Conservation (phyloP, 2,797 vertebrate genomes). For the Hafferia zeledoni region DNA sequence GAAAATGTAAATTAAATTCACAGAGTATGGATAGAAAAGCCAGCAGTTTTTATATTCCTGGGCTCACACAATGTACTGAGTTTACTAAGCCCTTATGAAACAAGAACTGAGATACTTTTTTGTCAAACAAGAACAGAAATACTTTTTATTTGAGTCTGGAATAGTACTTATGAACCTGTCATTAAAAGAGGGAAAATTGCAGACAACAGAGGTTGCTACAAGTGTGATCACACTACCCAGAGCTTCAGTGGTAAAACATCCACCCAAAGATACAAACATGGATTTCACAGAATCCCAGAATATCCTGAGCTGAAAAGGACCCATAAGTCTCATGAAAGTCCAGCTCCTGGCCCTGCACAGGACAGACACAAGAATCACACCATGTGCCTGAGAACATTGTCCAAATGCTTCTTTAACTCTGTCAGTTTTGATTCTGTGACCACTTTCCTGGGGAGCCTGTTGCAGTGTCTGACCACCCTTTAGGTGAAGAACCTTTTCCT, state of each 20-base stretch:
- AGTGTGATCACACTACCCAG: not conserved
- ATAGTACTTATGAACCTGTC: not conserved
- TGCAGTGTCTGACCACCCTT: not conserved
- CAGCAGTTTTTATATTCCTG: not conserved
- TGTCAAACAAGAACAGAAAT: not conserved
- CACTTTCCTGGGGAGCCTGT: not conserved
- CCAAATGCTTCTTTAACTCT: not conserved
- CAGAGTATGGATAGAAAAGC: not conserved
- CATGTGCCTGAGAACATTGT: too few species aligned
- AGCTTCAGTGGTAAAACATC: not conserved
- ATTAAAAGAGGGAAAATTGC: not conserved
- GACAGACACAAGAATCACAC: not conserved
- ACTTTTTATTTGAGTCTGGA: not conserved
- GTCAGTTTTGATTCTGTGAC: not conserved
- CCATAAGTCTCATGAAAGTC: not conserved
- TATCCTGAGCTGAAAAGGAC: not conserved
- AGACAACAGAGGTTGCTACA: not conserved
- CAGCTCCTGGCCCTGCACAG: not conserved
- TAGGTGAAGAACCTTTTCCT: not conserved
- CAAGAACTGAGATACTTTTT: not conserved
- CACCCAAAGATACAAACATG: not conserved
- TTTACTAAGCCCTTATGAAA: not conserved
- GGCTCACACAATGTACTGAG: not conserved
- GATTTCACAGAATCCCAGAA: not conserved
- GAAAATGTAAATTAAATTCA: constrained; percentile 43